Conservation (phyloP, 35 echinoderm and acorn worm genomes). For the Amphiura filiformis region DNA sequence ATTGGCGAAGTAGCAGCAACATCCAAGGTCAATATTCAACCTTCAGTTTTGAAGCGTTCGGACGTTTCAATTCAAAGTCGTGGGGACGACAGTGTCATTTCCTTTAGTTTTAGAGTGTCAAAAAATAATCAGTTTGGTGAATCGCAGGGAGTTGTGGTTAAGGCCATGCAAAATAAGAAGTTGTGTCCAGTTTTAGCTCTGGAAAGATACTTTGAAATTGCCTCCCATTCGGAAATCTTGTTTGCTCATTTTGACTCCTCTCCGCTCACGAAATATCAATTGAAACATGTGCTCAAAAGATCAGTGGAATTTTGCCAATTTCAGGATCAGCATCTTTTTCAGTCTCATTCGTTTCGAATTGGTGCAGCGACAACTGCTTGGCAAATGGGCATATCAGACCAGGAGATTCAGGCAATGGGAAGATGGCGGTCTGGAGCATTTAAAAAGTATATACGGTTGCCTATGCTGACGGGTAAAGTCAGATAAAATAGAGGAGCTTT, state of each 20-base stretch:
- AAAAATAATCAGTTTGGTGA: slow-evolving; percentile 12
- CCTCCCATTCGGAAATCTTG: no score
- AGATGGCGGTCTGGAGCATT: slow-evolving; percentile 17
- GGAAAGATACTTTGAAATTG: neutral
- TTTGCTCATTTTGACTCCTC: neutral
- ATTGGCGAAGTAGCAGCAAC: slow-evolving; percentile 10
- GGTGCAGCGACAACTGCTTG: slow-evolving; percentile 18
- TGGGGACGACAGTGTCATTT: neutral
- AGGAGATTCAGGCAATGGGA: slow-evolving; percentile 13
- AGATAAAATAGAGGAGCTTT: no score
- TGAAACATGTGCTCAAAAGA: neutral
- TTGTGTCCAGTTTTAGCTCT: neutral
- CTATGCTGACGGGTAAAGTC: no score
- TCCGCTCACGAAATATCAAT: neutral
- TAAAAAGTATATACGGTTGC: slow-evolving; percentile 4
- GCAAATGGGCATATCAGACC: neutral
- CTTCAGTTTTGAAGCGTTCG: neutral
- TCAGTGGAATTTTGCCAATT: neutral
- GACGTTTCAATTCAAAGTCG: neutral
- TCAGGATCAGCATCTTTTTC: neutral
- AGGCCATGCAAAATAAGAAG: neutral
- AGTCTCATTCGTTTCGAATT: slow-evolving; percentile 35
- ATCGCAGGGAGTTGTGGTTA: neutral
- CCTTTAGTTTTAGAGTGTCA: neutral
- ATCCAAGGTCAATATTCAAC: neutral